A percentile compares a stretch with the other conserved stretches of the same genome.
Evolutionary conservation across 2,113 vertebrate genomes (phyloP).

Genomic region (Balaeniceps rex): DNA sequence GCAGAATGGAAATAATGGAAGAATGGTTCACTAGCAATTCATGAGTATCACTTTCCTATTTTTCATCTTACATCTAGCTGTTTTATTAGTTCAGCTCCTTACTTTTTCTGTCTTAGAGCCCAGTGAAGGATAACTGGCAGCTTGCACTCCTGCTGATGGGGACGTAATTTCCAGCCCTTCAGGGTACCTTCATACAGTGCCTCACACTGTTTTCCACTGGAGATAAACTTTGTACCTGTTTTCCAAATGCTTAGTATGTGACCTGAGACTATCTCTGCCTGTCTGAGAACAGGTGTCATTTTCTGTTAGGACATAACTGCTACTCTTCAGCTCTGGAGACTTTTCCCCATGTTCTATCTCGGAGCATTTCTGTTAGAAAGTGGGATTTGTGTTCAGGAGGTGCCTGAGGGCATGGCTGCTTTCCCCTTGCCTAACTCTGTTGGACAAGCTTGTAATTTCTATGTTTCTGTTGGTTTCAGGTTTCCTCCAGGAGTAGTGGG

Average conservation of each 20-base stretch:
- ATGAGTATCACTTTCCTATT: neutral
- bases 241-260: neutral
- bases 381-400: neutral
- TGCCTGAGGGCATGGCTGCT: neutral
- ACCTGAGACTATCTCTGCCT: neutral
- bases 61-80: neutral
- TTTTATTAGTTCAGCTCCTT: neutral
- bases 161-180: neutral
- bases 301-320: neutral
- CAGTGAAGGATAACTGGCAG: neutral
- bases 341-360: neutral
- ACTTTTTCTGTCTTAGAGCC: neutral
- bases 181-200: neutral
- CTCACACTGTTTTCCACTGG: neutral
- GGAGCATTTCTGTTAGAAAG: neutral
- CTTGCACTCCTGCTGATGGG: neutral
- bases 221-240: neutral
- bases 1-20: neutral
- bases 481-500: conserved; percentile 87
- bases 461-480: conserved; percentile 69
- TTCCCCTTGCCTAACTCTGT: neutral
- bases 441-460: conserved; percentile 17
- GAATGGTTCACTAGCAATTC: neutral
- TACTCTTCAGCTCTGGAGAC: neutral
- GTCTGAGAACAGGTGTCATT: neutral